phyloP scores from a whole-genome alignment of 1,140 invertebrate genomes.

The Whitmania pigra region DNA sequence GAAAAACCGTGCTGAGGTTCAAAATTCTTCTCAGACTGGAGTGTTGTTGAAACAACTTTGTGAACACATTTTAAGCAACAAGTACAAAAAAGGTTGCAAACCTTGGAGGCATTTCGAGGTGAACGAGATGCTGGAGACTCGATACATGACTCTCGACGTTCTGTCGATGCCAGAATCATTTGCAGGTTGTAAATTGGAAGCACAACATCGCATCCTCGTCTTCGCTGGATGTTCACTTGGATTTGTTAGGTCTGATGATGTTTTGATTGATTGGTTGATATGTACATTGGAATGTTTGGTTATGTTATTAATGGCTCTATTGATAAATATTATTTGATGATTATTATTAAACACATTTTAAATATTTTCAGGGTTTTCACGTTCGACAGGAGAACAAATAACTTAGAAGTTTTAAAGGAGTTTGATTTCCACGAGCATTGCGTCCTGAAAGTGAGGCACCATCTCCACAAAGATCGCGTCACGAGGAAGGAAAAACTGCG shows the following conservation, averaged over 20 bases:
- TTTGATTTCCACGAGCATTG: slow-evolving; percentile 34
- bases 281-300: background rate
- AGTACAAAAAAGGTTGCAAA: background rate
- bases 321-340: background rate
- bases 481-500: background rate
- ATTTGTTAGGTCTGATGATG: background rate
- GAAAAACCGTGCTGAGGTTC: background rate
- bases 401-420: background rate
- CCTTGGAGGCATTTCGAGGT: slow-evolving; percentile 11
- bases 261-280: background rate
- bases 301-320: background rate
- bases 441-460: slow-evolving; percentile 33
- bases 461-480: slow-evolving; percentile 19
- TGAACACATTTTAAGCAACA: background rate
- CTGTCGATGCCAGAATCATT: background rate
- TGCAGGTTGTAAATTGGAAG: background rate
- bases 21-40: background rate
- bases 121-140: slow-evolving; percentile 3
- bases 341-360: too few relatives aligned
- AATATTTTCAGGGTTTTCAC: background rate
- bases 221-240: background rate
- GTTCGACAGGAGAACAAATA: background rate
- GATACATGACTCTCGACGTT: background rate
- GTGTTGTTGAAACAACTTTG: background rate
- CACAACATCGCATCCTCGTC: background rate